Evolutionary conservation across 2,797 vertebrate species (phyloP).

Genomic region (Anguilla obscura): DNA sequence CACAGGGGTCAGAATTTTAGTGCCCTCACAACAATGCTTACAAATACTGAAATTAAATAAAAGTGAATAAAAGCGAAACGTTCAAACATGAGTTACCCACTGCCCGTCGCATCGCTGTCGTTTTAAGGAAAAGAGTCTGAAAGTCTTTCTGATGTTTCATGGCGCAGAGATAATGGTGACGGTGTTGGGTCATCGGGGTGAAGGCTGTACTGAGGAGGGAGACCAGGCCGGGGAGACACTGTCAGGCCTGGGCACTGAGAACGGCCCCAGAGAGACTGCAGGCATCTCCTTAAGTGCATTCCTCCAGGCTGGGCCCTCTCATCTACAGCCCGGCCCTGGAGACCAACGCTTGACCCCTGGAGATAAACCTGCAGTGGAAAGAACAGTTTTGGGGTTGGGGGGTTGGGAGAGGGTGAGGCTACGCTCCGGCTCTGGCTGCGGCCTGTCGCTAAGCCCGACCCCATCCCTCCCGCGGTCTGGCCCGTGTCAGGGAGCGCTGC

Average conservation of each 20-base stretch:
- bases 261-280: conserved; percentile 64
- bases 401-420: not conserved
- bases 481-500: conserved; percentile 52
- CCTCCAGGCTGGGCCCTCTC: conserved; percentile 58
- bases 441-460: conserved; percentile 48
- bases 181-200: conserved; percentile 41
- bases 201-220: conserved; percentile 49
- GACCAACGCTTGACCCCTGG: conserved; percentile 69
- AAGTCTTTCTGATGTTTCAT: not conserved
- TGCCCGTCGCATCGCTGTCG: conserved; percentile 40
- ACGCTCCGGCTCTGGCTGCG: conserved; percentile 49
- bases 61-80: not conserved
- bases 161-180: not conserved
- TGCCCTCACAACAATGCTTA: not conserved
- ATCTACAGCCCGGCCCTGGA: conserved; percentile 57
- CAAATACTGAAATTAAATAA: not conserved
- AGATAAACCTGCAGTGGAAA: conserved; percentile 75
- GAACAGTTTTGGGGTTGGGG: conserved; percentile 44
- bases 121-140: conserved; percentile 44
- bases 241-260: conserved; percentile 62
- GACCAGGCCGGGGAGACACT: conserved; percentile 55
- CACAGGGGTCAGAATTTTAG: not conserved
- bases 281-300: conserved; percentile 78
- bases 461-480: conserved; percentile 52
- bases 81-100: not conserved